Evolutionary conservation across 2,797 vertebrate species (phyloP).

Genomic region (Dallia pectoralis): DNA sequence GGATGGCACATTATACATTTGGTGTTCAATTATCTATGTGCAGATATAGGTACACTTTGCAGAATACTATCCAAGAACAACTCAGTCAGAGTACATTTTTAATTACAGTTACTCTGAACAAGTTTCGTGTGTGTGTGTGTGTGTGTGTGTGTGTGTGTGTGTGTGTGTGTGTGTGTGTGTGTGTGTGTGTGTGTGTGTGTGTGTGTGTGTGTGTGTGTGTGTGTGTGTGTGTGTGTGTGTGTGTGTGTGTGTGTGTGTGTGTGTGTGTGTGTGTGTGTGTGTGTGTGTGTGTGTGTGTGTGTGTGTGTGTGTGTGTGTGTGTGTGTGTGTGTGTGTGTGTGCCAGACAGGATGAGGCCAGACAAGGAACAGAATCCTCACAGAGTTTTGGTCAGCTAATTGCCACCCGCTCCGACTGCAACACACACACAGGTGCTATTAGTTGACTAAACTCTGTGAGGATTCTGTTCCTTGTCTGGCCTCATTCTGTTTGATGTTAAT

Average conservation of each 20-base stretch:
- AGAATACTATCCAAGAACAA: too few relatives aligned
- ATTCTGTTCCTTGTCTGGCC: constrained; percentile 15
- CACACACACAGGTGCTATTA: constrained; percentile 5
- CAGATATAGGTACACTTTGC: neutral
- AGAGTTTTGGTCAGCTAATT: neutral
- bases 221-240: neutral
- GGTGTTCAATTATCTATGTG: neutral
- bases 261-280: too few relatives aligned
- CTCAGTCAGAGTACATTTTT: too few relatives aligned
- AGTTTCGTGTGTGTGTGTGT: too few relatives aligned
- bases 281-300: too few relatives aligned
- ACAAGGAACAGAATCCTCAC: neutral
- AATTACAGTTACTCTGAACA: too few relatives aligned
- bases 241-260: too few relatives aligned
- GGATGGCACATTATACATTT: neutral
- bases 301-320: neutral
- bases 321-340: neutral
- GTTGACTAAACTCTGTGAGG: neutral
- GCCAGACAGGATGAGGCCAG: constrained; percentile 25
- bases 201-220: neutral
- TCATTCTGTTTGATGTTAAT: constrained; percentile 26
- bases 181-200: neutral
- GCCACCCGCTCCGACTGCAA: too few relatives aligned
- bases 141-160: too few relatives aligned
- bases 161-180: neutral